These are phyloP conservation scores for Globodera ellingtonae DNA, from an alignment of 1,140 invertebrate genomes.

Conservation along the genomic window DNA sequence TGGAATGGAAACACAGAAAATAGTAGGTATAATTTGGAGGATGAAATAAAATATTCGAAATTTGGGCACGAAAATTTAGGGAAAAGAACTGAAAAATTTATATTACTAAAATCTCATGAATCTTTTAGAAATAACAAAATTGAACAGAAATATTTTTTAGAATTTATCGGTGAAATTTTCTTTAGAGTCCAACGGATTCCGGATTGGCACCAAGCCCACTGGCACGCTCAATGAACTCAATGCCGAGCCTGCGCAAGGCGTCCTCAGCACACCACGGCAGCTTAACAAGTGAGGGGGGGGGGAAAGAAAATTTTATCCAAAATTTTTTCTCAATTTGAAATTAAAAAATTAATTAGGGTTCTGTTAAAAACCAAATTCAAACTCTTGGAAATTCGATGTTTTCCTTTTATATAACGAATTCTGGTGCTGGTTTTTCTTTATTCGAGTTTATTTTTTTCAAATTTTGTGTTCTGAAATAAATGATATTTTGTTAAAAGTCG, in stretches of 20 bases:
- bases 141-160: background rate
- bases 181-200: conserved; percentile 35
- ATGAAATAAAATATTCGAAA: no score
- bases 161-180: background rate
- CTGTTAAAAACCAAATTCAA: background rate
- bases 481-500: no score
- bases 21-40: no score
- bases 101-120: no score
- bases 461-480: conserved; percentile 9
- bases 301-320: conserved; percentile 4
- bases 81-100: no score
- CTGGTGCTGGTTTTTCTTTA: no score
- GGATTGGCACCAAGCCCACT: conserved; percentile 28
- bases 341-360: no score
- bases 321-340: background rate
- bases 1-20: no score
- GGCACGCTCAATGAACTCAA: conserved; percentile 32
- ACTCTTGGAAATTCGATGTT: background rate
- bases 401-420: background rate
- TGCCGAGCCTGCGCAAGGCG: conserved; percentile 30
- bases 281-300: conserved; percentile 16
- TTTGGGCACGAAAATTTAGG: no score
- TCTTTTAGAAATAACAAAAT: no score
- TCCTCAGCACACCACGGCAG: conserved; percentile 23
- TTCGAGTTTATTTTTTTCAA: background rate